These are phyloP conservation scores for Eudemis profundana DNA, from an alignment of 2,888 invertebrate genomes.

Conservation along the genomic window DNA sequence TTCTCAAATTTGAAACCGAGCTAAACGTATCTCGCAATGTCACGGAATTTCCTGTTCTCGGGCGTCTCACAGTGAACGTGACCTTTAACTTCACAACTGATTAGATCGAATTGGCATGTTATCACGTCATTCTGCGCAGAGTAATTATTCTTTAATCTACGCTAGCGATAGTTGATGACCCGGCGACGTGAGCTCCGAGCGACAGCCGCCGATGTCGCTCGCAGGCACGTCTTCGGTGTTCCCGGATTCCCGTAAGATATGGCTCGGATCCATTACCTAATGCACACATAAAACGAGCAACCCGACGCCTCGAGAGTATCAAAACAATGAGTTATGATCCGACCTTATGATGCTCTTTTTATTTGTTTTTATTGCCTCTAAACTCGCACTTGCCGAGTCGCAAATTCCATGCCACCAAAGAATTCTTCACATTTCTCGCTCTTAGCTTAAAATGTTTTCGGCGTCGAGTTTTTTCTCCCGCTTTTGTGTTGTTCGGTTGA, in stretches of 20 bases:
- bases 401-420: slow-evolving; percentile 61
- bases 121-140: slow-evolving; percentile 29
- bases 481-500: slow-evolving; percentile 48
- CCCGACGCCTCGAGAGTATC: slow-evolving; percentile 59
- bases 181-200: slow-evolving; percentile 15
- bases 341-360: slow-evolving; percentile 71
- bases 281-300: slow-evolving; percentile 70
- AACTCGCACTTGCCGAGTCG: slow-evolving; percentile 65
- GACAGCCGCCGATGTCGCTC: slow-evolving; percentile 36
- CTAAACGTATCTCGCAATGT: background rate
- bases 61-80: slow-evolving; percentile 21
- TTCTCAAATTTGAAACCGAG: slow-evolving; percentile 3
- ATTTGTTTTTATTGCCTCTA: slow-evolving; percentile 76
- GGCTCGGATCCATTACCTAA: slow-evolving; percentile 77
- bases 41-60: slow-evolving; percentile 22
- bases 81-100: slow-evolving; percentile 39
- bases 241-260: slow-evolving; percentile 64
- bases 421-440: slow-evolving; percentile 56
- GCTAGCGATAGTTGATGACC: slow-evolving; percentile 34
- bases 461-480: slow-evolving; percentile 48
- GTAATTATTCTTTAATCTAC: slow-evolving; percentile 42
- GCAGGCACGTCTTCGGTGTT: slow-evolving; percentile 56
- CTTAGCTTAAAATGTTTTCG: slow-evolving; percentile 60
- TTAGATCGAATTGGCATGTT: slow-evolving; percentile 20
- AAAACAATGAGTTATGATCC: slow-evolving; percentile 80